Conservation (phyloP, 2,888 invertebrate genomes). For the Hypomecis atomaria region DNA sequence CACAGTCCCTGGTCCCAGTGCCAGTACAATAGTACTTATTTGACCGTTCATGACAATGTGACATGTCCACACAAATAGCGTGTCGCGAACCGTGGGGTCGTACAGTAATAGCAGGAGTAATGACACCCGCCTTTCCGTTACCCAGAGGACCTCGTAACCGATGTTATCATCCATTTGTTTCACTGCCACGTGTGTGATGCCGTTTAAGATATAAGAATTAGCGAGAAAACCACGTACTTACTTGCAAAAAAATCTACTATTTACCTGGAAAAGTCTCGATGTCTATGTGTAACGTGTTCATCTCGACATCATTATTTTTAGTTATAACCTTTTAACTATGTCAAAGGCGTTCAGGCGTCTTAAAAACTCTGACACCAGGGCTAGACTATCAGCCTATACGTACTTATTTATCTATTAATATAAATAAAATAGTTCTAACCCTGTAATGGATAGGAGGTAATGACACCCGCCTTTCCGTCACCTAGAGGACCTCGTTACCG, state of each 20-base stretch:
- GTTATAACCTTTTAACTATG: too few species aligned
- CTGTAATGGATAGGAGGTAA: slow-evolving; percentile 35
- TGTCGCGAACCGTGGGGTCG: slow-evolving; percentile 12
- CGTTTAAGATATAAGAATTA: slow-evolving; percentile 15
- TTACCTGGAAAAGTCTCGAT: too few species aligned
- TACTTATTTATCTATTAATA: too few species aligned
- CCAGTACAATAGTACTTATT: too few species aligned
- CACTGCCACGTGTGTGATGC: slow-evolving; percentile 43
- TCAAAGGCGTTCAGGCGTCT: too few species aligned
- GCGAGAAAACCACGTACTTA: slow-evolving; percentile 1
- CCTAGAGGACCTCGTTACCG: slow-evolving; percentile 52
- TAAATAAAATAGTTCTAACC: too few species aligned
- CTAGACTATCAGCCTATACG: too few species aligned
- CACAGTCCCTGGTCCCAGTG: too few species aligned
- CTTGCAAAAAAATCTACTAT: too few species aligned
- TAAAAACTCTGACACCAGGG: too few species aligned
- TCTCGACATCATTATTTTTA: too few species aligned
- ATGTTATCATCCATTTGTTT: slow-evolving; percentile 54
- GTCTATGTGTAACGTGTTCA: too few species aligned
- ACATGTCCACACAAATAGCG: slow-evolving; percentile 25
- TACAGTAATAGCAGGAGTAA: slow-evolving; percentile 31
- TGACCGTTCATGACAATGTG: slow-evolving; percentile 4
- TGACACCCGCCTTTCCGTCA: slow-evolving; percentile 42
- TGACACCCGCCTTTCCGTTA: slow-evolving; percentile 41
- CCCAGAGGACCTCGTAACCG: slow-evolving; percentile 51